Conservation (phyloP, 2,113 vertebrate genomes). For the Cettia cetti region DNA sequence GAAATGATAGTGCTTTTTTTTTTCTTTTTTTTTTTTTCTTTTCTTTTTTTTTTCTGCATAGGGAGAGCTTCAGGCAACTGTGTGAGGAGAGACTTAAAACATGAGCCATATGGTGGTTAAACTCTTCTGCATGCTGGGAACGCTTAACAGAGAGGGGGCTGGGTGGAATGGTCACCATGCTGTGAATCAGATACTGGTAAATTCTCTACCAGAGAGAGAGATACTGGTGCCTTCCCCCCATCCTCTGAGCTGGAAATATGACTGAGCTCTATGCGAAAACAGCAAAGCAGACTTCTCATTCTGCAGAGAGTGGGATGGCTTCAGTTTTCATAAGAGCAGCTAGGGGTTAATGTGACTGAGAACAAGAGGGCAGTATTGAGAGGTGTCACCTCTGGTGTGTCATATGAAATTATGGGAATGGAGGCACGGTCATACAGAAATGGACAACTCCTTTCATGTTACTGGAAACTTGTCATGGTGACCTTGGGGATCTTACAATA, state of each 20-base stretch:
- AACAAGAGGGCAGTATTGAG: neutral
- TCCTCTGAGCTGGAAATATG: neutral
- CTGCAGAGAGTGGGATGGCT: neutral
- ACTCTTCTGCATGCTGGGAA: neutral
- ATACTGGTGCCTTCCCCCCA: neutral
- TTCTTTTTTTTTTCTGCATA: neutral
- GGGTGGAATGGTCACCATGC: neutral
- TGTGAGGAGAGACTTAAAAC: neutral
- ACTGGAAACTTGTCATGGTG: neutral
- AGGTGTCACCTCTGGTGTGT: neutral
- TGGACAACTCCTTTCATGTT: neutral
- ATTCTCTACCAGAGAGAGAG: neutral
- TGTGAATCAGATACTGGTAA: neutral
- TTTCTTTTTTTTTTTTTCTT: neutral
- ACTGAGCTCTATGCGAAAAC: neutral
- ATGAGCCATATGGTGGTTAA: neutral
- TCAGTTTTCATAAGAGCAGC: neutral
- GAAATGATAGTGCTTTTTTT: neutral
- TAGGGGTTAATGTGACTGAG: neutral
- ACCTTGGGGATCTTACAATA: neutral
- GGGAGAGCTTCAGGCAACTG: accelerated
- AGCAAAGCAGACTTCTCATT: neutral
- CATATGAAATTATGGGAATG: neutral
- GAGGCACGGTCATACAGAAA: neutral
- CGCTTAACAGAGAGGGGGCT: neutral